Conservation (phyloP, 1,140 invertebrate genomes). For the Drosophila teissieri region DNA sequence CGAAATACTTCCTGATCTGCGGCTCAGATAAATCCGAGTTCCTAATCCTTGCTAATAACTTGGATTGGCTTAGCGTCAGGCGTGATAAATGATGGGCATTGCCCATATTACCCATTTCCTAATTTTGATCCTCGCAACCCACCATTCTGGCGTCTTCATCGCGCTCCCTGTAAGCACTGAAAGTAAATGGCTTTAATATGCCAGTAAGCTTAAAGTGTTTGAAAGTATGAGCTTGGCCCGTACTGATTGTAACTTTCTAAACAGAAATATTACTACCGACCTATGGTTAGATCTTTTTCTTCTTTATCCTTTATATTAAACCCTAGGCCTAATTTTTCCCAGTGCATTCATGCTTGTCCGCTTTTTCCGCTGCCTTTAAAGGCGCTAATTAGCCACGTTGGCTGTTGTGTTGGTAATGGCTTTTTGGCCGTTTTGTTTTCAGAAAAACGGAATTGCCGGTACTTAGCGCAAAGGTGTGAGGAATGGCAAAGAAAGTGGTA, state of each 20-base stretch:
- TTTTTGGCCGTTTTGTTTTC: conserved; percentile 45
- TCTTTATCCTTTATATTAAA: too few species aligned
- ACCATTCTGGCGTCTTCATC: conserved; percentile 28
- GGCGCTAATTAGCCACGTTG: conserved; percentile 76
- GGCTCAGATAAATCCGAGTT: conserved; percentile 5
- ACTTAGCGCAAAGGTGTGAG: conserved; percentile 29
- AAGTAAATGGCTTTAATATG: neutral
- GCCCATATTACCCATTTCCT: neutral
- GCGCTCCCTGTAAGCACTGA: conserved; percentile 18
- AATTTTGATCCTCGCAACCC: conserved; percentile 6
- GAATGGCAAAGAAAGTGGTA: conserved; percentile 21
- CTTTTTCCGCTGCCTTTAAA: conserved; percentile 31
- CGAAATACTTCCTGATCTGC: conserved; percentile 36
- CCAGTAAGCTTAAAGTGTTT: too few species aligned
- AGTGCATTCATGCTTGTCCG: conserved; percentile 15
- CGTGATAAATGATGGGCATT: conserved; percentile 58
- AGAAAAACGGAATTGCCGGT: conserved; percentile 46
- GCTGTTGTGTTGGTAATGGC: conserved; percentile 54
- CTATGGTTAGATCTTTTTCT: too few species aligned
- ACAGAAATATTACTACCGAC: too few species aligned
- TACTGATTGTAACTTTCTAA: too few species aligned
- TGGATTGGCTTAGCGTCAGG: conserved; percentile 33
- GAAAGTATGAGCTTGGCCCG: neutral
- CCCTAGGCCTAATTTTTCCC: conserved; percentile 17
- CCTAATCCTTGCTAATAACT: conserved; percentile 54